These are phyloP conservation scores for Gari tellinella DNA, from an alignment of 2,888 invertebrate genomes.

Conservation along the genomic window DNA sequence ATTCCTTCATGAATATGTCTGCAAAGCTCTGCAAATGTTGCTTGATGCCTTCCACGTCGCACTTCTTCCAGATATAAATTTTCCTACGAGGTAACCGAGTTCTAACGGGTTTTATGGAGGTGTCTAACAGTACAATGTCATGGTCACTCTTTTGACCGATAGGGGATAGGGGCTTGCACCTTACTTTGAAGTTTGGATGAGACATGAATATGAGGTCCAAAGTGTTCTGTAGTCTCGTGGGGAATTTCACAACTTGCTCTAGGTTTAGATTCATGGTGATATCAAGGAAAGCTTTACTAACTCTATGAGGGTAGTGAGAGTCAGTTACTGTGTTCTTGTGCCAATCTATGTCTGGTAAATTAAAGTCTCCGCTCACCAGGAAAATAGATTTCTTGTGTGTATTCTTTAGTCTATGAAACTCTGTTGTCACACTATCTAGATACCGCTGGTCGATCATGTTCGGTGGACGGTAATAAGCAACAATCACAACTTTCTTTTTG, in stretches of 20 bases:
- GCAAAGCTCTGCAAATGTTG: too few relatives aligned
- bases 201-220: too few relatives aligned
- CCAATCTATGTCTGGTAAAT: conserved; percentile 18
- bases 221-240: too few relatives aligned
- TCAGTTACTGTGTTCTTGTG: background rate
- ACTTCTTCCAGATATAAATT: too few relatives aligned
- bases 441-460: conserved; percentile 1
- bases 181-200: background rate
- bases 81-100: too few relatives aligned
- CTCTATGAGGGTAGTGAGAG: background rate
- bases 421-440: background rate
- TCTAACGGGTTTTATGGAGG: conserved; percentile 17
- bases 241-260: too few relatives aligned
- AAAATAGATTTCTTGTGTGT: background rate
- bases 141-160: too few relatives aligned
- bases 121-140: conserved; percentile 19
- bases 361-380: conserved; percentile 13
- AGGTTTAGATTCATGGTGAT: background rate
- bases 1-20: too few relatives aligned
- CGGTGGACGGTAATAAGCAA: conserved; percentile 11
- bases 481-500: too few relatives aligned
- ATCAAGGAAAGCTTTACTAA: background rate
- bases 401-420: conserved; percentile 4
- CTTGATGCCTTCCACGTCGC: too few relatives aligned
- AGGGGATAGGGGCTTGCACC: conserved; percentile 6